Evolutionary conservation across 2,113 vertebrate genomes (phyloP).

Genomic region (Dolichotis patagonum): DNA sequence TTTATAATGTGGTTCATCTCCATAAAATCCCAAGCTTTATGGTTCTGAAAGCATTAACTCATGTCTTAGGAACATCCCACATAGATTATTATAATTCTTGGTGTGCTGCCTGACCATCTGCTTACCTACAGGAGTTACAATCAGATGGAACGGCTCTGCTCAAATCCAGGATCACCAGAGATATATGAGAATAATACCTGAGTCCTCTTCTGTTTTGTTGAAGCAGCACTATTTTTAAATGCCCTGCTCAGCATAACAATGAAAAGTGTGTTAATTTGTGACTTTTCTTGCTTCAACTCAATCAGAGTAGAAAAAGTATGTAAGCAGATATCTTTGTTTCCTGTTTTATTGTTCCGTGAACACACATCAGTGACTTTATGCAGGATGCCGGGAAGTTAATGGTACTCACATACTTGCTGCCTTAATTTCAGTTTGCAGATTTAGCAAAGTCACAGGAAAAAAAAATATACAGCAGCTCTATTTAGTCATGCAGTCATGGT

Average conservation of each 20-base stretch:
- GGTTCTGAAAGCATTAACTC: constrained; percentile 79
- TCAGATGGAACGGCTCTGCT: constrained; percentile 40
- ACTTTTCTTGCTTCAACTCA: constrained; percentile 22
- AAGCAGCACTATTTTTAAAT: constrained; percentile 57
- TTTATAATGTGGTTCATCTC: constrained; percentile 73
- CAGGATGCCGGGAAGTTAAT: not conserved
- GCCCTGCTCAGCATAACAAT: not conserved
- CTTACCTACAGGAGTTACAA: constrained; percentile 77
- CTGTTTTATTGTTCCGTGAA: accelerated
- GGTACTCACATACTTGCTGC: not conserved
- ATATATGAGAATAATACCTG: constrained; percentile 61
- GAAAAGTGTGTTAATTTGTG: constrained; percentile 26
- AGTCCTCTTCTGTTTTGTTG: constrained; percentile 60
- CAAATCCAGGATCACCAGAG: constrained; percentile 50
- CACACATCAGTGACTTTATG: not conserved
- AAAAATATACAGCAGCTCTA: not conserved
- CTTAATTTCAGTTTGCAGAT: not conserved
- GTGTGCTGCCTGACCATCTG: constrained; percentile 81
- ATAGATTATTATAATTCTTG: constrained; percentile 81
- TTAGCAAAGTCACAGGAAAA: constrained; percentile 5
- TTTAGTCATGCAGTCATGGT: not conserved
- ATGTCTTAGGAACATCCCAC: constrained; percentile 64
- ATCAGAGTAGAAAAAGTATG: not conserved
- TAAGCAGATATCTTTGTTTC: not conserved
- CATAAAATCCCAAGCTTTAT: constrained; percentile 78